Evolutionary conservation across 2,797 vertebrate genomes (phyloP).

Genomic region (Carduelis carduelis): DNA sequence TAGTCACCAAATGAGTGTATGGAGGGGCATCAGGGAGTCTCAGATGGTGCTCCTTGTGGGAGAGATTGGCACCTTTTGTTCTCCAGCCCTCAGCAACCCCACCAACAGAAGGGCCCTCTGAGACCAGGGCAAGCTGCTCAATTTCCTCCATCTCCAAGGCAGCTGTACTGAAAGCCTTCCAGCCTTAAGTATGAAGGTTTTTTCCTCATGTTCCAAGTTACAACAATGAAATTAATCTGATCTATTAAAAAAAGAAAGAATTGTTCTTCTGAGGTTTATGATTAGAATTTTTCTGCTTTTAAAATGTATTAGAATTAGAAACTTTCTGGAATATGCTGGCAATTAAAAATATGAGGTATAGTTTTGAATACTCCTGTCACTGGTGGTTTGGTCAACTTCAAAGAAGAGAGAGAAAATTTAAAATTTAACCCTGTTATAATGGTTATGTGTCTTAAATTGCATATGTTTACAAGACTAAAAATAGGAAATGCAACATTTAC

Average conservation of each 20-base stretch:
- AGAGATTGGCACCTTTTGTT: accelerated
- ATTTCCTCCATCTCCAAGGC: not conserved
- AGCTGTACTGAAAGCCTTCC: not conserved
- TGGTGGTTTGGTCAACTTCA: not conserved
- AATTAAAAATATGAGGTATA: slow-evolving; percentile 27
- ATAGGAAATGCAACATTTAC: not conserved
- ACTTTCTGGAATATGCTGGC: slow-evolving; percentile 10
- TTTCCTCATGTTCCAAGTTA: accelerated
- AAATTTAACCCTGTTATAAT: slow-evolving; percentile 30
- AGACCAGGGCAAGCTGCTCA: not conserved
- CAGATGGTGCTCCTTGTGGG: not conserved
- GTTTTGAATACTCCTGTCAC: not conserved
- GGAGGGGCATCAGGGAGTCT: not conserved
- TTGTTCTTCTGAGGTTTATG: not conserved
- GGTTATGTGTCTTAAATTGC: not conserved
- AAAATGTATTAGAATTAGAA: not conserved
- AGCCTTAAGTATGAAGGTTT: not conserved
- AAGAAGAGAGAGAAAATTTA: not conserved
- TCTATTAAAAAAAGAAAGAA: not conserved
- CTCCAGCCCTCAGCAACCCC: not conserved
- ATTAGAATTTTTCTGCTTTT: not conserved
- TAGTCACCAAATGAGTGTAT: not conserved
- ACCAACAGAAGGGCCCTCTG: not conserved
- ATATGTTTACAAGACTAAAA: slow-evolving; percentile 1
- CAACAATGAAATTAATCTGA: not conserved